Percentiles rank a stretch among this genome's conserved stretches.
Evolutionary conservation across 2,113 vertebrate genomes (phyloP).

Genomic region (Megaceryle torquata): DNA sequence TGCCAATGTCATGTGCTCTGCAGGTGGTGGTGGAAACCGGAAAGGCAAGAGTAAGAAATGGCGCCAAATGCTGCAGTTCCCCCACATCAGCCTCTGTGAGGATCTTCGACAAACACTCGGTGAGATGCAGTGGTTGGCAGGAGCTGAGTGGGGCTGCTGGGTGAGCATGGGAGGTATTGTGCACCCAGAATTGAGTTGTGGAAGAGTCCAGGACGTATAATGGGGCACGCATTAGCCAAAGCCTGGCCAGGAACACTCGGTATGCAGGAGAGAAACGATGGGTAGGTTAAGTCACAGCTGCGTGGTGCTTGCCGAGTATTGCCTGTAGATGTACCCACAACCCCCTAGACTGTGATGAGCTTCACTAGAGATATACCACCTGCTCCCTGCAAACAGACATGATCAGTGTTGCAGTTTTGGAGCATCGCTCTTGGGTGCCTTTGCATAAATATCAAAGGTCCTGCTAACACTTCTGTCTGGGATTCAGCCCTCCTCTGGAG

Average conservation of each 20-base stretch:
- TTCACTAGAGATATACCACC: not conserved
- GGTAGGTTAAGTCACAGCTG: not conserved
- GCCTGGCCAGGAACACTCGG: too few species aligned
- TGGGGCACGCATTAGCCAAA: rapidly evolving
- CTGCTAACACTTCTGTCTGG: not conserved
- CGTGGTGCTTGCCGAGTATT: rapidly evolving
- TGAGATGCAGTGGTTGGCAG: conserved; percentile 50
- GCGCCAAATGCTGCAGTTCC: conserved; percentile 99
- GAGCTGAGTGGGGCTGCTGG: rapidly evolving
- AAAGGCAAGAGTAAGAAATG: conserved; percentile 99
- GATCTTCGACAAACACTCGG: conserved; percentile 89
- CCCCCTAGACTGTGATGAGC: not conserved
- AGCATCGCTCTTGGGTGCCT: not conserved
- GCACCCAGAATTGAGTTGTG: not conserved
- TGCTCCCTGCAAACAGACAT: not conserved
- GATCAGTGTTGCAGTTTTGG: not conserved
- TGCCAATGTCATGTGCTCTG: conserved; percentile 3
- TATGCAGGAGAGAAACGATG: not conserved
- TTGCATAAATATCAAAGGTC: not conserved
- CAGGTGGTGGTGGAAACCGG: conserved; percentile 93
- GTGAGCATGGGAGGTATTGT: rapidly evolving
- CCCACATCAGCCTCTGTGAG: conserved; percentile 94
- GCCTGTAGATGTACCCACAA: not conserved
- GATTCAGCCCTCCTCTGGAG: not conserved
- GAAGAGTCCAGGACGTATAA: rapidly evolving